These are phyloP conservation scores for Orius laevigatus DNA, from an alignment of 1,140 invertebrate genomes.

Conservation along the genomic window DNA sequence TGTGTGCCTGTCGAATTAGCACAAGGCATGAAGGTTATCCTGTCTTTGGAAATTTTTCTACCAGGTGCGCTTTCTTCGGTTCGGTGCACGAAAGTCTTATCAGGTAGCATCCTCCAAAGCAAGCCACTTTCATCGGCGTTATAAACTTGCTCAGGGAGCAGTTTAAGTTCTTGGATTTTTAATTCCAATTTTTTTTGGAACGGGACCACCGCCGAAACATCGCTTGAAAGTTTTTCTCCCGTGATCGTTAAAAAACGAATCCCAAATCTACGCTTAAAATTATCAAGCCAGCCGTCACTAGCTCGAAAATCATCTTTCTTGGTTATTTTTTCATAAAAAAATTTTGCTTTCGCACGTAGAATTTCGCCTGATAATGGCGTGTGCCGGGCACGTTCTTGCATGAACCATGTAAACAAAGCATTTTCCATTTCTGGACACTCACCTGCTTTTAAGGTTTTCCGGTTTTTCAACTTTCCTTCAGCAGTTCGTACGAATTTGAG, in stretches of 20 bases:
- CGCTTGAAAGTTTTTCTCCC: neutral
- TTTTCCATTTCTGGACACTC: too few species aligned
- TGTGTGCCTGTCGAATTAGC: neutral
- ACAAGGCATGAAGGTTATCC: conserved; percentile 14
- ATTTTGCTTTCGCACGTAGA: too few species aligned
- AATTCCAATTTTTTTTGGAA: neutral
- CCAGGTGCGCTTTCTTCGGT: conserved; percentile 7
- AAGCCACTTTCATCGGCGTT: conserved; percentile 29
- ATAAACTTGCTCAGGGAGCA: conserved; percentile 24
- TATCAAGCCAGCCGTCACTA: neutral
- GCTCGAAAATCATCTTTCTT: too few species aligned
- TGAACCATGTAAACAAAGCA: too few species aligned
- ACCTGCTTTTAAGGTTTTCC: too few species aligned
- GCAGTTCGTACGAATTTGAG: too few species aligned
- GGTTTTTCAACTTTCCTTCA: too few species aligned
- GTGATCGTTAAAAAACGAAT: neutral
- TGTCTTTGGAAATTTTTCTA: conserved; percentile 16
- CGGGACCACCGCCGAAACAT: neutral
- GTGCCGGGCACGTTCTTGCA: too few species aligned
- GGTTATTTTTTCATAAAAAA: too few species aligned
- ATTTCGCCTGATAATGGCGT: too few species aligned
- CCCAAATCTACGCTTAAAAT: neutral
- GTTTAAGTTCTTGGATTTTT: neutral
- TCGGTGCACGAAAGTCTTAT: conserved; percentile 22
- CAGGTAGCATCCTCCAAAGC: conserved; percentile 26